Percentiles rank a stretch among this genome's conserved stretches.
Evolutionary conservation across 2,113 vertebrate species (phyloP).

Genomic region (Elanus axillaris): DNA sequence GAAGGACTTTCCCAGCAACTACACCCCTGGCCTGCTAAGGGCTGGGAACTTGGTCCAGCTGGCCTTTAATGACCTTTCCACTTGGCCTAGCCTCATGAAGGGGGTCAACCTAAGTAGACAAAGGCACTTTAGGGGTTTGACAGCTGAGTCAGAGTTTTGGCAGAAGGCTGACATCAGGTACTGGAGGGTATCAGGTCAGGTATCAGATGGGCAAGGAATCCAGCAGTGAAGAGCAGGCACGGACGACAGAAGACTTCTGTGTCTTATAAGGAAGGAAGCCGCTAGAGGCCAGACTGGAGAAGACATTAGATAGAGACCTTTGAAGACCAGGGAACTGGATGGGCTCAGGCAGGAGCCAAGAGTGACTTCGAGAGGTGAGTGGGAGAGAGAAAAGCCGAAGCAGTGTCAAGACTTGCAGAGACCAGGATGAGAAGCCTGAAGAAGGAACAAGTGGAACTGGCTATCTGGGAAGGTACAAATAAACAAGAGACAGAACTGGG

Average conservation of each 20-base stretch:
- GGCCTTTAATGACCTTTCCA: background rate
- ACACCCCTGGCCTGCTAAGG: background rate
- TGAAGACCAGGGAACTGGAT: background rate
- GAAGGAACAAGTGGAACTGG: background rate
- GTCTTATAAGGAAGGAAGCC: background rate
- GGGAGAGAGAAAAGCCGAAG: background rate
- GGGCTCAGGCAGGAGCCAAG: background rate
- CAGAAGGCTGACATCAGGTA: background rate
- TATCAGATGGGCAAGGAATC: background rate
- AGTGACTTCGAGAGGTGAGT: background rate
- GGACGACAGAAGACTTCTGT: background rate
- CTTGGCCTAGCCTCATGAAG: background rate
- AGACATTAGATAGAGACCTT: background rate
- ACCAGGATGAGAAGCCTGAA: background rate
- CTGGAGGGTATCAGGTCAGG: background rate
- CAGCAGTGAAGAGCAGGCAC: background rate
- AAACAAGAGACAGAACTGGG: conserved; percentile 25
- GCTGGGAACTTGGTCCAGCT: background rate
- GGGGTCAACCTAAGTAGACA: background rate
- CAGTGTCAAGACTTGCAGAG: background rate
- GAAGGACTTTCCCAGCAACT: background rate
- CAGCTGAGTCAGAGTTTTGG: background rate
- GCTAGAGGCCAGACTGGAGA: background rate
- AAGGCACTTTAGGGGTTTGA: background rate
- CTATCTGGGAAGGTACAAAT: conserved; percentile 8